Evolutionary conservation across 2,113 vertebrate species (phyloP), one percentile per base, ranked within the genome.

Genomic region (Sinosuthora webbiana): DNA sequence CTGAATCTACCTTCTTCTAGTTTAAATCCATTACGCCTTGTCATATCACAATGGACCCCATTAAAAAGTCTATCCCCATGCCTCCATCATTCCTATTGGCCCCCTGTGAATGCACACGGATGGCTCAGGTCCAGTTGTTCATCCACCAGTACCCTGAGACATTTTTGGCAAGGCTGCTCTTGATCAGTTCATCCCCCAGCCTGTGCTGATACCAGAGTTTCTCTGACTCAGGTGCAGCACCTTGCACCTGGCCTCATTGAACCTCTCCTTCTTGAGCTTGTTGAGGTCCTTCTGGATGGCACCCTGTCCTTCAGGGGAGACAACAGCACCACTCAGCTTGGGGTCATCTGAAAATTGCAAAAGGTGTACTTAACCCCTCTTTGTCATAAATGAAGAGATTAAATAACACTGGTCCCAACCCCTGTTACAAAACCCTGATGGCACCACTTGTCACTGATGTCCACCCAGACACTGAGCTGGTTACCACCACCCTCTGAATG

Each of bases 121-220:
- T 13, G 5, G 8, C 2, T 16, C 30, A 62, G 25, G 35, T 50
- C 19, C 25, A 39, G 27, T 27, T 53, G 64, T 42, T 42, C 27
- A 23, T 25, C 11, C 20, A 55, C 14, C 2, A 9, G 3, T 7
- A 65, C 8, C 3, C n/a, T 3, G 10, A 39, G 24, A 21, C 8
- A 6, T 56, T 73, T 41, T 68, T 25, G 10, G 4, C 15, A 35
- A 41, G 21, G 11, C 13, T 56, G 21, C 18, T 77, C 24, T 44
- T 33, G 15, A 21, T 17, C 24, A 13, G 13, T 23, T 77, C 33
- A 45, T 50, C 5, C 6, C 1, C 33, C 45, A 45, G 5, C 7
- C 47, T 31, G 7, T 49, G 28, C 4, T 47, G 39, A 24, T 53
- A 11, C 6, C 0, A 2, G 50, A 27, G 4, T 28, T 71, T 21